Evolutionary conservation across 2,113 vertebrate species (phyloP).

Genomic region (Atractosteus spatula): DNA sequence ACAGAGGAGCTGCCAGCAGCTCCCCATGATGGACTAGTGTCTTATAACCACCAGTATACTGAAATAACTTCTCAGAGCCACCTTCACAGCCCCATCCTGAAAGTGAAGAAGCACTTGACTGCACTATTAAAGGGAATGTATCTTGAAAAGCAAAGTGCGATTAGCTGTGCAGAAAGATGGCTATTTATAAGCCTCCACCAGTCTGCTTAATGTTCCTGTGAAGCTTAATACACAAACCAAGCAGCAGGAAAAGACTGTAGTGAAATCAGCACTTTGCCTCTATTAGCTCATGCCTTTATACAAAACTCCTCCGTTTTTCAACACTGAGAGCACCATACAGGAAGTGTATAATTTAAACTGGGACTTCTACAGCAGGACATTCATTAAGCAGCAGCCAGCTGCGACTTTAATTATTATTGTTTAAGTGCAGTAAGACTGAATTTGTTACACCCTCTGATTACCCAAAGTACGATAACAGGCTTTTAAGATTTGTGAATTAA

Average conservation of each 20-base stretch:
- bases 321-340: neutral
- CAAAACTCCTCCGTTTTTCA: neutral
- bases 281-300: neutral
- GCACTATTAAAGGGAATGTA: too few species aligned
- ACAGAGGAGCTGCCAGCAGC: too few species aligned
- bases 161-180: too few species aligned
- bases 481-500: neutral
- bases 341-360: neutral
- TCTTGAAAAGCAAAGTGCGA: too few species aligned
- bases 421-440: neutral
- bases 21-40: too few species aligned
- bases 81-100: neutral
- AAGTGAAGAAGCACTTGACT: neutral
- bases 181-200: too few species aligned
- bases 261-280: neutral
- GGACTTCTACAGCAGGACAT: neutral
- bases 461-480: neutral
- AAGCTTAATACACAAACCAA: neutral
- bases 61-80: neutral
- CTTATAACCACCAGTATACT: too few species aligned
- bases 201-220: too few species aligned
- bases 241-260: neutral
- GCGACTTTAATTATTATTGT: conserved; percentile 5
- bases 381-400: neutral
- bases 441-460: neutral